Evolutionary conservation across 2,113 vertebrate genomes (phyloP).

Genomic region (Ageneiosus marmoratus): DNA sequence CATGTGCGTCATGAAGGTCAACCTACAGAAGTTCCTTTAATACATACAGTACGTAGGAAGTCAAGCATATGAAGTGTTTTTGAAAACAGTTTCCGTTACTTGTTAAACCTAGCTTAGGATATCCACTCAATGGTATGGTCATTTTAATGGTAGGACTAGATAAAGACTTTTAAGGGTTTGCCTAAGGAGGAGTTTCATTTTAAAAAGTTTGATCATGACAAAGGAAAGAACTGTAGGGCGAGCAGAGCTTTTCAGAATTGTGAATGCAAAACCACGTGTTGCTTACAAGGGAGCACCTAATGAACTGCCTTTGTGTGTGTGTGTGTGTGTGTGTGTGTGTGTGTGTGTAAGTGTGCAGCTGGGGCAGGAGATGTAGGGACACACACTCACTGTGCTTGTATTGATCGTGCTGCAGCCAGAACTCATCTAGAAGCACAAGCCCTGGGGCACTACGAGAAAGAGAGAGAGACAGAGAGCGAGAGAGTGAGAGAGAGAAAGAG

Average conservation of each 20-base stretch:
- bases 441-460: slow-evolving; percentile 39
- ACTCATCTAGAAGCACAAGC: slow-evolving; percentile 48
- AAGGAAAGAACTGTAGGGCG: slow-evolving; percentile 26
- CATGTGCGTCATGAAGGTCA: not conserved
- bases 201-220: slow-evolving; percentile 28
- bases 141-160: slow-evolving; percentile 5
- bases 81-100: not conserved
- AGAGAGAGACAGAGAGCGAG: no score
- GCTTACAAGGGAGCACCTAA: slow-evolving; percentile 48
- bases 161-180: slow-evolving; percentile 12
- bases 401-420: slow-evolving; percentile 55
- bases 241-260: slow-evolving; percentile 34
- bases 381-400: slow-evolving; percentile 49
- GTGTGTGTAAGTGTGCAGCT: slow-evolving; percentile 38
- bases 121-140: not conserved
- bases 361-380: slow-evolving; percentile 42
- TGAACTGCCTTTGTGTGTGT: slow-evolving; percentile 36
- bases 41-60: not conserved
- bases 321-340: slow-evolving; percentile 30
- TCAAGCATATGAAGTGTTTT: not conserved
- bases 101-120: slow-evolving; percentile 2
- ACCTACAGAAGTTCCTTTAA: not conserved
- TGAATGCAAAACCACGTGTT: slow-evolving; percentile 52
- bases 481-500: no score
- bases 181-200: slow-evolving; percentile 25